Evolutionary conservation across 2,888 invertebrate genomes (phyloP).

Genomic region (Nycteola revayana): DNA sequence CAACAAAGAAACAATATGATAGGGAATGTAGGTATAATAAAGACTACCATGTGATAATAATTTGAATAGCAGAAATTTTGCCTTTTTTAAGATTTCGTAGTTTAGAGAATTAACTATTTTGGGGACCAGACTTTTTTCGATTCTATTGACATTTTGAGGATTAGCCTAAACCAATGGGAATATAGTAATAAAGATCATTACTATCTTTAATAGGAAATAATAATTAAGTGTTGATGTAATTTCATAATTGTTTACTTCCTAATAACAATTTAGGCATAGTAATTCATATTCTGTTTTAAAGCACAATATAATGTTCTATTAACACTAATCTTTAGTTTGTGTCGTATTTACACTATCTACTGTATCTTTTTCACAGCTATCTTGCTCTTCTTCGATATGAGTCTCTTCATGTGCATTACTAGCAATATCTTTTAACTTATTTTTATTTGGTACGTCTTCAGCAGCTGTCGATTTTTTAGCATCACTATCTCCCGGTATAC

Average conservation of each 20-base stretch:
- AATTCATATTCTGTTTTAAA: not conserved
- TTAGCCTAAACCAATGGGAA: too few relatives aligned
- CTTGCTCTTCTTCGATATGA: slow-evolving; percentile 6
- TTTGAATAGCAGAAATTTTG: too few relatives aligned
- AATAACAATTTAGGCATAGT: slow-evolving; percentile 14
- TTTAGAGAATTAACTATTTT: too few relatives aligned
- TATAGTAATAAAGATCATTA: too few relatives aligned
- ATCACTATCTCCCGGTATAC: slow-evolving; percentile 6
- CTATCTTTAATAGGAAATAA: too few relatives aligned
- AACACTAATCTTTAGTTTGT: slow-evolving; percentile 2
- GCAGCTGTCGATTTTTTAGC: slow-evolving; percentile 13
- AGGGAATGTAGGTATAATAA: too few relatives aligned
- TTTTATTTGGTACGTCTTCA: slow-evolving; percentile 10
- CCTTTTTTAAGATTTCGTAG: too few relatives aligned
- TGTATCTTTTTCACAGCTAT: slow-evolving; percentile 1
- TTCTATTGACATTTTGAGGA: too few relatives aligned
- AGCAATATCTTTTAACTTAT: slow-evolving; percentile 7
- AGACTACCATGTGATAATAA: too few relatives aligned
- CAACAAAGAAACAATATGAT: too few relatives aligned
- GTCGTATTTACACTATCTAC: slow-evolving; percentile 12
- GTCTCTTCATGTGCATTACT: slow-evolving; percentile 5
- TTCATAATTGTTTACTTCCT: slow-evolving; percentile 23
- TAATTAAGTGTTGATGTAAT: slow-evolving; percentile 11
- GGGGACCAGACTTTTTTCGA: too few relatives aligned
- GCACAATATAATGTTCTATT: too few relatives aligned